A percentile compares a stretch with the other conserved stretches of the same genome.
Conservation (phyloP, 2,113 vertebrate genomes). For the Halichoerus grypus region DNA sequence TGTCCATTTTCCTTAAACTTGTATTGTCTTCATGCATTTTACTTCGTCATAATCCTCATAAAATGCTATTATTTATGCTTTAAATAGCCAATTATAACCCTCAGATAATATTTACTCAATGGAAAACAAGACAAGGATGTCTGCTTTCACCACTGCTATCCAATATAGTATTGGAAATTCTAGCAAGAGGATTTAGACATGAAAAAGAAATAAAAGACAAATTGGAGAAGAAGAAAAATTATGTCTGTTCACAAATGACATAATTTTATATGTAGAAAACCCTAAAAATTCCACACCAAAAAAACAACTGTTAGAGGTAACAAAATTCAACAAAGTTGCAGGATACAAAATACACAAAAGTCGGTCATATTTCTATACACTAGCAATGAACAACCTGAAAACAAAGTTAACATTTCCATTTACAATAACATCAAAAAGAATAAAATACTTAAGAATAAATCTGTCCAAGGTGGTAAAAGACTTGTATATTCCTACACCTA, state of each 20-base stretch:
- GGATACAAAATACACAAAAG: neutral
- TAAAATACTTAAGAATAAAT: conserved; percentile 38
- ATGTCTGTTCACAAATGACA: neutral
- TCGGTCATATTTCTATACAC: neutral
- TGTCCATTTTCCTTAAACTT: neutral
- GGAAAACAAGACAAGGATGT: conserved; percentile 39
- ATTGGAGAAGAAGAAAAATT: neutral
- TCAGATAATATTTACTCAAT: neutral
- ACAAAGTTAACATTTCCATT: conserved; percentile 33
- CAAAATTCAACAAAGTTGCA: conserved; percentile 13
- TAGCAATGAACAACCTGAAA: conserved; percentile 8
- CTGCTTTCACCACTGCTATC: neutral
- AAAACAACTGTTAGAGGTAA: neutral
- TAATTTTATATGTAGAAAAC: neutral
- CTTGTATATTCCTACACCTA: neutral
- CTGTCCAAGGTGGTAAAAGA: neutral
- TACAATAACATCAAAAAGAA: conserved; percentile 24
- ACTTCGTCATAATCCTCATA: neutral
- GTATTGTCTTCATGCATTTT: neutral
- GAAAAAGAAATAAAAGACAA: conserved; percentile 21
- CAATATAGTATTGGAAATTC: neutral
- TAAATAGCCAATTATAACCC: neutral
- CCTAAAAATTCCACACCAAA: neutral
- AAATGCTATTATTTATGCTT: neutral
- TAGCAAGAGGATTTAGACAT: neutral